Percentiles rank a stretch among this genome's conserved stretches.
Conservation (phyloP, 2,888 invertebrate species). For the Teleiodes luculella region DNA sequence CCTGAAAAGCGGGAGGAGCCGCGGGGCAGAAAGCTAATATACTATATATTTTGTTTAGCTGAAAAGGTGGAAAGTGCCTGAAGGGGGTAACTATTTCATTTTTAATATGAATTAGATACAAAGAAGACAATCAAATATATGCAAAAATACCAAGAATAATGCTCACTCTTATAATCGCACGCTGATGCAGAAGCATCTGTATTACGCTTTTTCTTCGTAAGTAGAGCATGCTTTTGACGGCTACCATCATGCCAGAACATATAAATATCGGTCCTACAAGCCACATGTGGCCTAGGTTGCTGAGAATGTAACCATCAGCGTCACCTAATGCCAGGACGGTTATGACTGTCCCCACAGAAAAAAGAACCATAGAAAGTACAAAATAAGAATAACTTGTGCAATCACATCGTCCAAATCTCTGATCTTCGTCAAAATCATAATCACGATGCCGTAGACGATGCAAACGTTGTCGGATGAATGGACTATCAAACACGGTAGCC, state of each 20-base stretch:
- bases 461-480: conserved; percentile 79
- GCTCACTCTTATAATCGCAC: conserved; percentile 80
- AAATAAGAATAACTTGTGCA: conserved; percentile 83
- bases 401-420: conserved; percentile 81
- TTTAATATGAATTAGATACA: no score
- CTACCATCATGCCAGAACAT: conserved; percentile 83
- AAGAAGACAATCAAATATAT: background rate
- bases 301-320: conserved; percentile 79
- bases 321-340: conserved; percentile 81
- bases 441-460: conserved; percentile 79
- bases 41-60: no score
- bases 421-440: conserved; percentile 79
- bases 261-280: conserved; percentile 83
- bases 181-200: conserved; percentile 81
- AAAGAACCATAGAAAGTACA: conserved; percentile 79
- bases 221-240: conserved; percentile 82
- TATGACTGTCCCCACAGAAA: conserved; percentile 81
- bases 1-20: no score
- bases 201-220: conserved; percentile 81
- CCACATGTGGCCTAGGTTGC: conserved; percentile 83
- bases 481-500: conserved; percentile 82
- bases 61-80: no score
- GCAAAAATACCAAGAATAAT: background rate
- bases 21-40: no score
- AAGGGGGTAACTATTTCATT: no score